phyloP scores from a whole-genome alignment of 2,888 invertebrate species.

The Diarsia rubi region DNA sequence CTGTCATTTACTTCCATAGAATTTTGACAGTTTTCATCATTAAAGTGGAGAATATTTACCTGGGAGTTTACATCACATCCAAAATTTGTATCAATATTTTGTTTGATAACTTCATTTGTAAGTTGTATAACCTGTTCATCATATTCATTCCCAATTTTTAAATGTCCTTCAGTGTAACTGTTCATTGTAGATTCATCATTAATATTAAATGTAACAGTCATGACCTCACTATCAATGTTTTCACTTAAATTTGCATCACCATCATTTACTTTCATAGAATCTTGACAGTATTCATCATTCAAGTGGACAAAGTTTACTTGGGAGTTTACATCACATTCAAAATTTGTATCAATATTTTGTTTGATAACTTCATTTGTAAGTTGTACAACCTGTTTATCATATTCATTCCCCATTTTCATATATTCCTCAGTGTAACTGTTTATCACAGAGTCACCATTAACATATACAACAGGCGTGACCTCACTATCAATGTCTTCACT shows the following conservation, averaged over 20 bases:
- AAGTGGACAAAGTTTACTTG: background rate
- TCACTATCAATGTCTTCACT: too few relatives aligned
- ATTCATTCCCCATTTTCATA: too few relatives aligned
- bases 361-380: too few relatives aligned
- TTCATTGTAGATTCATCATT: background rate
- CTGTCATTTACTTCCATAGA: constrained; percentile 6
- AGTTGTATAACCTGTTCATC: too few relatives aligned
- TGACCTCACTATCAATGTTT: background rate
- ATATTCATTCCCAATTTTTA: background rate
- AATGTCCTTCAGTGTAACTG: background rate
- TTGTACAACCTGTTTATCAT: too few relatives aligned
- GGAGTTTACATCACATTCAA: too few relatives aligned
- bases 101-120: background rate
- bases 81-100: too few relatives aligned
- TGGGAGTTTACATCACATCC: background rate
- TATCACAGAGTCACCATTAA: too few relatives aligned
- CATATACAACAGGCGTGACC: too few relatives aligned
- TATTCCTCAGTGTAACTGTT: too few relatives aligned
- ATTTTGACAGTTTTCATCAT: constrained; percentile 10
- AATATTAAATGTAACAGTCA: background rate
- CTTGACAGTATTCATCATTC: constrained; percentile 7
- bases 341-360: too few relatives aligned
- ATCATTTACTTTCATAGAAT: constrained; percentile 5
- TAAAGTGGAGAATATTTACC: background rate
- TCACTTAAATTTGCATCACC: background rate